Evolutionary conservation across 2,797 vertebrate species (phyloP), one percentile per base, ranked within the genome.

Genomic region (Poecilia wingei): DNA sequence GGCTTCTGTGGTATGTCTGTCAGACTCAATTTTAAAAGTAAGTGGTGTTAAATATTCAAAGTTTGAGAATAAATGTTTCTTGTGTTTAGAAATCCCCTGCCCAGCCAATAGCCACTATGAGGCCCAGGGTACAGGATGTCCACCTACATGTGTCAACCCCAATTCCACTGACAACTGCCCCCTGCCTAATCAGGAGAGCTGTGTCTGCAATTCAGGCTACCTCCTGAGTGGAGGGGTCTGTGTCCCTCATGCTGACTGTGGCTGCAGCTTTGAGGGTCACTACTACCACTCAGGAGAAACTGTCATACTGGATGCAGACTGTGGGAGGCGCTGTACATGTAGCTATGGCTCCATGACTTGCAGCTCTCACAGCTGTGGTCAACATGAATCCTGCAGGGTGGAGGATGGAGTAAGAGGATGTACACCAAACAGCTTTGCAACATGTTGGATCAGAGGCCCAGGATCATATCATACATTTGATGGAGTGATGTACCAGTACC

Each of bases 31-130:
- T 75, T 2, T 2, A 33, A 31, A 18, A 14, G 0, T 45, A 0
- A 1, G 94, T 0, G 41, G 8, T 2, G 33, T 18, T 18, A 73
- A 47, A n/a, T 1, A 41, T n/a, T 4, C 4, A 39, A 3, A 0
- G 51, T 36, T 0, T 25, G 0, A 41, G n/a, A 0, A 16, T 41
- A 1, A 39, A 4, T 74, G 0, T 1, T 75, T 51, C 3, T 74
- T 14, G 69, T 72, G 0, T 39, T 77, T 74, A 95, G 95, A 93
- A 77, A 88, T 94, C 25, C 4, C 68, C 4, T 96, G 95, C 0
- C 89, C 88, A n/a, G 79, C 75, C 3, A 93, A 96, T 77, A 94
- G 95, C 74, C 95, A 94, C 77, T 95, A 93, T 84, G 94, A 94
- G 12, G 25, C 81, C 0, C 75, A 85, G 41, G 93, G 94, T 1